Evolutionary conservation across 2,888 invertebrate species (phyloP), one percentile per base, ranked within the genome.

Genomic region (Rhagophthalmus giganteus): DNA sequence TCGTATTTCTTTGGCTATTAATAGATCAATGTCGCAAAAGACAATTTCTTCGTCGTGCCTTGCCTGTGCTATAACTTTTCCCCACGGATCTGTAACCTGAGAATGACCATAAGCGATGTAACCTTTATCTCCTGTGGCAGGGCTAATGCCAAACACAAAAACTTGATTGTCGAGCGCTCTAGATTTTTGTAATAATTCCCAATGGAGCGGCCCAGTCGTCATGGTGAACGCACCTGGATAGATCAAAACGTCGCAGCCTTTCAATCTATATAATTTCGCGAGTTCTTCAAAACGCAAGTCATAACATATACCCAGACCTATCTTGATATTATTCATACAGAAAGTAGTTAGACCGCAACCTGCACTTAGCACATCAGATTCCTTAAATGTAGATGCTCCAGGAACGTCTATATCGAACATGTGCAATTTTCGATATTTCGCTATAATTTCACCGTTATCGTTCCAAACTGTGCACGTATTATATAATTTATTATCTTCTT

Each of bases 141-240:
- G 93, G 34, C 92, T 88, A 37, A 90, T 84, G 1, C 87, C 83
- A 12, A 88, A 90, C 26, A 94, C 89, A 78, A 85, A 98, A 32
- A 93, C 76, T 77, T 96, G 95, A 72, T 90, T 88, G 76, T 97
- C 96, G 20, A 85, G 79, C 24, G 97, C 95, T 35, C 96, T 79
- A 0, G 85, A 82, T 32, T 90, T 80, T 50, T 85, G 87, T 10
- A 97, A 76, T 2, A 94, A 73, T 68, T 94, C 89, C 94, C 95
- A 98, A 74, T 97, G 96, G 44, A 86, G 77, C 0, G 95, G 94
- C 0, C 97, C 97, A 0, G 97, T 97, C 1, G 92, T 94, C 90
- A 91, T 90, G 75, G 94, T 97, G 75, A 97, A 97, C 1, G 96
- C 95, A 14, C 88, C 95, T 0, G 97, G 97, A 76, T 94, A 97